A percentile compares a stretch with the other conserved stretches of the same genome.
Evolutionary conservation across 2,113 vertebrate genomes (phyloP).

Genomic region (Poecile atricapillus): DNA sequence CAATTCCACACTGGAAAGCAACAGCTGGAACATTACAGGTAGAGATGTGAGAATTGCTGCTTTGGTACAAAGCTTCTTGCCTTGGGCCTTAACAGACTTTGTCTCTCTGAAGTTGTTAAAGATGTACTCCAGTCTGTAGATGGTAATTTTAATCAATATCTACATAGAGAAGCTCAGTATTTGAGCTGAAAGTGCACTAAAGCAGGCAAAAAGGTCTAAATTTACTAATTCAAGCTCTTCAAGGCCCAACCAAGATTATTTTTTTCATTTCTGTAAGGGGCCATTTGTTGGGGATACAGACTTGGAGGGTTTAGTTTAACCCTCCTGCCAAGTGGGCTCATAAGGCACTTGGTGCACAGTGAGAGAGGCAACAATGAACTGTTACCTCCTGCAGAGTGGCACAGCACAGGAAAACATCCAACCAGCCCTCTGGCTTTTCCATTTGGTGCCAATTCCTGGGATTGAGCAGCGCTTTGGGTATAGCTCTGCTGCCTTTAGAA

Average conservation of each 20-base stretch:
- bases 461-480: background rate
- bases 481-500: background rate
- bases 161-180: background rate
- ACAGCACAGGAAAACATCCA: background rate
- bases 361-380: background rate
- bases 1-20: background rate
- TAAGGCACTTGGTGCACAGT: constrained; percentile 12
- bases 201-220: background rate
- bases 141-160: background rate
- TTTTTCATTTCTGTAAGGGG: background rate
- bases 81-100: background rate
- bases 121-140: background rate
- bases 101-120: background rate
- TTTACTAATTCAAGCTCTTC: background rate
- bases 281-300: background rate
- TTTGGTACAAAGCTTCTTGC: background rate
- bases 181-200: background rate
- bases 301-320: background rate
- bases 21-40: background rate
- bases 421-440: background rate
- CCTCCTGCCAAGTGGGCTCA: background rate
- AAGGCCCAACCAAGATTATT: background rate
- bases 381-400: background rate
- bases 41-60: background rate
- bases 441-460: background rate